Evolutionary conservation across 2,888 invertebrate species (phyloP).

Genomic region (Tipula helvola): DNA sequence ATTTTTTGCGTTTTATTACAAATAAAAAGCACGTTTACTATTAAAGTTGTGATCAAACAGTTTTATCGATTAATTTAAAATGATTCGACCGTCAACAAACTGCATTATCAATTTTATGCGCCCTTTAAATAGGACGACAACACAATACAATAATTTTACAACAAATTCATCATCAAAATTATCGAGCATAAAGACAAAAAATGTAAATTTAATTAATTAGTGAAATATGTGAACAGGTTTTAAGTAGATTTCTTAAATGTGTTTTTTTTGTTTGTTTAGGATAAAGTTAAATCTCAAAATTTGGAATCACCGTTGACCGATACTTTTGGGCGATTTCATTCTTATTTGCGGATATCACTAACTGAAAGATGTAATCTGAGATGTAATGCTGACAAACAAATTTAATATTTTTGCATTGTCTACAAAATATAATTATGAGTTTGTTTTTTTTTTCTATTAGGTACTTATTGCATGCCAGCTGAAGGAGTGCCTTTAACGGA

Average conservation of each 20-base stretch:
- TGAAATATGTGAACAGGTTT: not conserved
- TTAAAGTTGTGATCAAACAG: not conserved
- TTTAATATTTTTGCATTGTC: not conserved
- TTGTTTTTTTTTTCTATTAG: slow-evolving; percentile 36
- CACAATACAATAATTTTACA: not conserved
- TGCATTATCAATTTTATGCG: not conserved
- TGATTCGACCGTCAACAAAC: not conserved
- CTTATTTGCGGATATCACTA: slow-evolving; percentile 88
- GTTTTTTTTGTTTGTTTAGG: not conserved
- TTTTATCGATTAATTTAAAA: not conserved
- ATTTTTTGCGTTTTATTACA: not conserved
- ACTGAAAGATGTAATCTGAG: slow-evolving; percentile 94
- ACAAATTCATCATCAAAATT: not conserved
- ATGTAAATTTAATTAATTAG: not conserved
- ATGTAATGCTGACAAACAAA: slow-evolving; percentile 52
- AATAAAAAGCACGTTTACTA: not conserved
- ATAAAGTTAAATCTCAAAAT: not conserved
- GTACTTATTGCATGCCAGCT: slow-evolving; percentile 96
- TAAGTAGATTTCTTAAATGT: too few relatives aligned
- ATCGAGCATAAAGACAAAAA: not conserved
- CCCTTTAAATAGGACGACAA: not conserved
- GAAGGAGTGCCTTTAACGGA: slow-evolving; percentile 81
- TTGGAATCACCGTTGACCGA: slow-evolving; percentile 48
- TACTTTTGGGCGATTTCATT: slow-evolving; percentile 75
- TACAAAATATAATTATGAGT: not conserved